Percentiles rank a stretch among this genome's conserved stretches.
Conservation (phyloP, 2,113 vertebrate species). For the Theristicus caerulescens region DNA sequence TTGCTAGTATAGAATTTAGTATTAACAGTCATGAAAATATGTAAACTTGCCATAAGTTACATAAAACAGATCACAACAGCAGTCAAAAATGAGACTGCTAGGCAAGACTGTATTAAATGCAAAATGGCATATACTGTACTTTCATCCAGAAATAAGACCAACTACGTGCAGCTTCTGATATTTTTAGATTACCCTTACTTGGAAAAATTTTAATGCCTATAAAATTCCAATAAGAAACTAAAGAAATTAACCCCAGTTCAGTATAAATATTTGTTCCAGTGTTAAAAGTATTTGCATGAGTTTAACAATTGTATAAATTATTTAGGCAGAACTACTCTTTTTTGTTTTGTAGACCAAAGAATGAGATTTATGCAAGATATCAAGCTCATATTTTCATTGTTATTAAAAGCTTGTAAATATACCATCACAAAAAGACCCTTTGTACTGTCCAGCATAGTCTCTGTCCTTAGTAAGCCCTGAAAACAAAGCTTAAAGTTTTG, state of each 20-base stretch:
- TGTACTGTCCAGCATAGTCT: neutral
- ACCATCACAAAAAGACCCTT: neutral
- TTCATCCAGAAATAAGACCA: neutral
- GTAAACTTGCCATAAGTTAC: conserved; percentile 76
- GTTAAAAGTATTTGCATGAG: neutral
- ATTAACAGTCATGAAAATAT: conserved; percentile 73
- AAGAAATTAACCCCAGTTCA: neutral
- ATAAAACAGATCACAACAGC: conserved; percentile 71
- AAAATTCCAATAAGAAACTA: neutral
- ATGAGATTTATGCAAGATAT: neutral
- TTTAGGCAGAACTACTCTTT: neutral
- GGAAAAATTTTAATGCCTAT: neutral
- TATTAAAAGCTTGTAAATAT: neutral
- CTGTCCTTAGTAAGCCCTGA: neutral
- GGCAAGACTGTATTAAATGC: conserved; percentile 5
- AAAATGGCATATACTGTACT: neutral
- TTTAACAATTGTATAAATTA: neutral
- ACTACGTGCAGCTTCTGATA: neutral
- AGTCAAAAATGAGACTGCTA: conserved; percentile 44
- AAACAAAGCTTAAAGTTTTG: neutral
- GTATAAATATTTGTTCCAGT: conserved; percentile 13
- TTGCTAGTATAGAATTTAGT: conserved; percentile 53
- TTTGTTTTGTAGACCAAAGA: neutral
- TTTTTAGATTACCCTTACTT: conserved; percentile 26
- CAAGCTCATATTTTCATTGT: neutral